Conservation (phyloP, 2,888 invertebrate genomes). For the Dilophus febrilis region DNA sequence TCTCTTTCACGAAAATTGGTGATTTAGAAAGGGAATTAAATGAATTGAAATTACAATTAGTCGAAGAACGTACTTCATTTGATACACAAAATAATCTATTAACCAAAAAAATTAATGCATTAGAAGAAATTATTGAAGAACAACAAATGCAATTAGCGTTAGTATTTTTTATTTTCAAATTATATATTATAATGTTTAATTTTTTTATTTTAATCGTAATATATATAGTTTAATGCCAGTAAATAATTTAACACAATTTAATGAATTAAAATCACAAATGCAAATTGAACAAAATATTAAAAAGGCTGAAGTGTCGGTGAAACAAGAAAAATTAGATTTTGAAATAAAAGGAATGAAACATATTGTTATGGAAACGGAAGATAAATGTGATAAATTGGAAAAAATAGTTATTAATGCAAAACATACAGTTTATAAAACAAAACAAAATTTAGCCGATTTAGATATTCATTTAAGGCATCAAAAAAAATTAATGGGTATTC, state of each 20-base stretch:
- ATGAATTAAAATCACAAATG: not conserved
- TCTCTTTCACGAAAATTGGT: not conserved
- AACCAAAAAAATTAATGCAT: not conserved
- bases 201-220: no score
- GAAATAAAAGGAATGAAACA: constrained; percentile 34
- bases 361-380: constrained; percentile 33
- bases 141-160: not conserved
- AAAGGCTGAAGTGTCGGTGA: constrained; percentile 25
- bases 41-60: not conserved
- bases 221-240: no score
- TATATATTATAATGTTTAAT: not conserved
- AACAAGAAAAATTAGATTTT: constrained; percentile 31
- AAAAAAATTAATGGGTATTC: constrained; percentile 22
- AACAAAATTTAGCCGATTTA: constrained; percentile 31
- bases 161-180: not conserved
- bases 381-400: constrained; percentile 34
- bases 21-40: not conserved
- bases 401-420: constrained; percentile 27
- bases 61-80: not conserved
- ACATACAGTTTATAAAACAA: constrained; percentile 28
- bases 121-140: not conserved
- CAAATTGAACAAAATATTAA: constrained; percentile 3
- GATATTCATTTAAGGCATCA: constrained; percentile 28
- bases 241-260: no score
- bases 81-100: not conserved